phyloP scores from a whole-genome alignment of 2,888 invertebrate species.

The Tenodera sinensis region DNA sequence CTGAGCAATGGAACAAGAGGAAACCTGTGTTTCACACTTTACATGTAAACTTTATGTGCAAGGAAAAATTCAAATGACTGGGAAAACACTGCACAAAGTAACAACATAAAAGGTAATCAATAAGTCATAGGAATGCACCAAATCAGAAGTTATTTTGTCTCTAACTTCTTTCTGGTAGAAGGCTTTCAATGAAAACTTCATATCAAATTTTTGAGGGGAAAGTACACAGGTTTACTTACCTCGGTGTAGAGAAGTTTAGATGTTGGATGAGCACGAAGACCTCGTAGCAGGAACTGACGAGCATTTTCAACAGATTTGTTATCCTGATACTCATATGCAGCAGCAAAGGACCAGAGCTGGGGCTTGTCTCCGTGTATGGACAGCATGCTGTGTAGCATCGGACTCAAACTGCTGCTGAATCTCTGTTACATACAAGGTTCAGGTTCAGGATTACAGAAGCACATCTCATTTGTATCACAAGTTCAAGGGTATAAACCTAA shows the following conservation, averaged over 20 bases:
- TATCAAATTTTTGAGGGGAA: too few species aligned
- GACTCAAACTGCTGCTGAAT: constrained; percentile 42
- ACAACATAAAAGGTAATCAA: neutral
- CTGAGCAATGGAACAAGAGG: too few species aligned
- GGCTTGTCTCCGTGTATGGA: constrained; percentile 70
- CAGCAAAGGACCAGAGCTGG: constrained; percentile 74
- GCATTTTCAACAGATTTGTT: constrained; percentile 65
- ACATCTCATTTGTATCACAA: too few species aligned
- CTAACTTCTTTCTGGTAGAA: too few species aligned
- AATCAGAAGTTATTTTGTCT: too few species aligned
- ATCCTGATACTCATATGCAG: constrained; percentile 71
- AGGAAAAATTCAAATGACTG: neutral
- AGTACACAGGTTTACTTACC: constrained; percentile 33
- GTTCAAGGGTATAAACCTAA: too few species aligned
- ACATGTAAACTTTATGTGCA: too few species aligned
- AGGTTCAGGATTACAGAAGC: too few species aligned
- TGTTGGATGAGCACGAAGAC: constrained; percentile 68
- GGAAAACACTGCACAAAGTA: too few species aligned
- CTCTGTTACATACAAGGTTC: constrained; percentile 21
- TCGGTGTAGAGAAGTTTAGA: constrained; percentile 67
- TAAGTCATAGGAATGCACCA: neutral
- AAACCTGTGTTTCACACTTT: too few species aligned
- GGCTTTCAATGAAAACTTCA: too few species aligned
- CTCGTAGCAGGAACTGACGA: constrained; percentile 67
- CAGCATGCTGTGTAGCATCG: constrained; percentile 46